Base-by-base conservation (phyloP, 2,113 vertebrate species). In the Ceuthmochares aereus region DNA sequence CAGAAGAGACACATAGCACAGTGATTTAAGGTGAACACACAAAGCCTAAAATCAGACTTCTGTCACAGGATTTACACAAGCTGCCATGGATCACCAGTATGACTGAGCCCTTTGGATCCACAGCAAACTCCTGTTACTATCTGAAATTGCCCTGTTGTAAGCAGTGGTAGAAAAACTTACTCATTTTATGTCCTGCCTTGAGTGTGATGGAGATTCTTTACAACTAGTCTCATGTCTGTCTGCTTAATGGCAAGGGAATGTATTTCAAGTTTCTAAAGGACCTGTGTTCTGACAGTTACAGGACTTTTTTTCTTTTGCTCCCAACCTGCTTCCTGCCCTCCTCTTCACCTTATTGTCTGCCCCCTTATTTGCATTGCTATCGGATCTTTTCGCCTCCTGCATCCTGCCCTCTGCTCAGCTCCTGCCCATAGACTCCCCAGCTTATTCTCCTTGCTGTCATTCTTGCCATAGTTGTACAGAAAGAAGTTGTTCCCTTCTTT, bases 181-280 rank as follows among this genome's bases (percentile, higher is more conserved):
- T 84, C 42, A 47, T 70, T 87, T 93, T 76, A 7, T 56, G 30
- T 93, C 62, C 78, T 91, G 49, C 62, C 45, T 85, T 58, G 74
- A 62, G 78, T 47, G 36, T 62, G 54, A 85, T 66, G 52, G 74
- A 87, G 56, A 70, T 76, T 80, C 60, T 62, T 82, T 93, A 82
- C 60, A 49, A 47, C 29, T 56, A 20, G 43, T 69, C 55, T 90
- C 0, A 2, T 59, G 70, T 42, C 43, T 84, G 7, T 87, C 91
- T 10, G 25, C 52, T 82, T 79, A 55, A 85, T 68, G 12, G n/a
- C 1, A 6, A 63, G 68, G 59, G 60, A 93, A 87, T 17, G 7
- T 45, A 42, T 84, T 84, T 77, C 10, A 8, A 51, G 7, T 70
- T 87, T 87, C 13, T 67, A 56, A 73, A 63, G 60, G 14, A 37